These are phyloP conservation scores for Oscheius sp. DNA, from an alignment of 2,888 invertebrate species.

Conservation along the genomic window DNA sequence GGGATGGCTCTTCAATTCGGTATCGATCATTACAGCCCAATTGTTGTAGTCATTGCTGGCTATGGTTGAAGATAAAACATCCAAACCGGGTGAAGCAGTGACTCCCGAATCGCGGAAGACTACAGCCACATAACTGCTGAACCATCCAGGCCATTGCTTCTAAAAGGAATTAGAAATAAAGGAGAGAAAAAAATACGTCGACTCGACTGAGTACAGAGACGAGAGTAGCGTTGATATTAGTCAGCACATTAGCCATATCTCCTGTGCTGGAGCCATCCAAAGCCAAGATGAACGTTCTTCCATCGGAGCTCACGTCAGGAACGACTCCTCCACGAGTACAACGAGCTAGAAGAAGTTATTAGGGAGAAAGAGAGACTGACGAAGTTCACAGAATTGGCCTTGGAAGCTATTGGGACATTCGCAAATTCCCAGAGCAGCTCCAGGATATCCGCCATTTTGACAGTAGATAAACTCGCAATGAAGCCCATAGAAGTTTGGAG, in stretches of 20 bases:
- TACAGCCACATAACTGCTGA: conserved; percentile 48
- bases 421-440: conserved; percentile 35
- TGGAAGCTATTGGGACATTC: conserved; percentile 37
- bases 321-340: conserved; percentile 42
- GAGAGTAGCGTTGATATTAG: conserved; percentile 33
- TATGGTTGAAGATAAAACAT: conserved; percentile 33
- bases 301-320: conserved; percentile 33
- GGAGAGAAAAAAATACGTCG: neutral
- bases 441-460: conserved; percentile 41
- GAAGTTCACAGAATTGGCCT: conserved; percentile 51
- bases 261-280: conserved; percentile 50
- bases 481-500: conserved; percentile 48
- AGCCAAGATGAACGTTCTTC: conserved; percentile 46
- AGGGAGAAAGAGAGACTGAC: conserved; percentile 31
- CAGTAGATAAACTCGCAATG: conserved; percentile 44
- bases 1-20: conserved; percentile 22
- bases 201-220: conserved; percentile 25
- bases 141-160: conserved; percentile 41
- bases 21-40: neutral
- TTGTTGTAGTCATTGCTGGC: conserved; percentile 18
- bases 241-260: conserved; percentile 40
- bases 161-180: neutral
- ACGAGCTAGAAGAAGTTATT: conserved; percentile 35
- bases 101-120: conserved; percentile 45
- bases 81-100: conserved; percentile 1